Conservation (phyloP, 1,140 invertebrate genomes). For the Platorchestia sp. region DNA sequence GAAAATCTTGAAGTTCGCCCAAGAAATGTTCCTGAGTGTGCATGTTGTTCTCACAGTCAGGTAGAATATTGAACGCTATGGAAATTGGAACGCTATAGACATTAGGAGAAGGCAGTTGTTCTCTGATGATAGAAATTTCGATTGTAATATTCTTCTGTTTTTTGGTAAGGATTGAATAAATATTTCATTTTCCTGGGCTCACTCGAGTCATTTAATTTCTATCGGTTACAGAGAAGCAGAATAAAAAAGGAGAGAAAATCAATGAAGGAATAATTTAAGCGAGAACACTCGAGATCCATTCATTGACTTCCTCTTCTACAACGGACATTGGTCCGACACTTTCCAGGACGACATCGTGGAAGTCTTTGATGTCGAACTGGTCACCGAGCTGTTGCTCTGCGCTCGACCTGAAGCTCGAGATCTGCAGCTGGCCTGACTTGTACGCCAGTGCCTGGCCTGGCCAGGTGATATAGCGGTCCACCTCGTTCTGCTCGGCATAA, state of each 20-base stretch:
- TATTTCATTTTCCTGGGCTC: background rate
- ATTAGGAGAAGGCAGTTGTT: background rate
- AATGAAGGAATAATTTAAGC: background rate
- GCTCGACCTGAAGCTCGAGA: slow-evolving; percentile 70
- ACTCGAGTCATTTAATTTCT: background rate
- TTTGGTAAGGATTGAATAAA: background rate
- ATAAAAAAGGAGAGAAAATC: background rate
- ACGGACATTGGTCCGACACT: slow-evolving; percentile 61
- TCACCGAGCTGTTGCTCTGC: slow-evolving; percentile 70
- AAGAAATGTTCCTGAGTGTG: too few relatives aligned
- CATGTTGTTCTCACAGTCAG: too few relatives aligned
- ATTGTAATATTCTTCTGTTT: background rate
- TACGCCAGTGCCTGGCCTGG: slow-evolving; percentile 73
- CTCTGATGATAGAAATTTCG: background rate
- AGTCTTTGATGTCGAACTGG: slow-evolving; percentile 64
- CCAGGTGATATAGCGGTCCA: slow-evolving; percentile 73
- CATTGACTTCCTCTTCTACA: slow-evolving; percentile 59
- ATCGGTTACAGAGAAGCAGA: background rate
- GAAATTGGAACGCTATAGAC: background rate
- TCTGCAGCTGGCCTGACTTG: slow-evolving; percentile 73
- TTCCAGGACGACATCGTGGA: slow-evolving; percentile 66
- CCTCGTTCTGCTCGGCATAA: slow-evolving; percentile 70
- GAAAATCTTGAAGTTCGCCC: too few relatives aligned
- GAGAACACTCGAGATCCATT: slow-evolving; percentile 48
- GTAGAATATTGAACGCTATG: too few relatives aligned